These are phyloP conservation scores for Drosophila arizonae DNA, from an alignment of 1,140 invertebrate species.

Conservation along the genomic window DNA sequence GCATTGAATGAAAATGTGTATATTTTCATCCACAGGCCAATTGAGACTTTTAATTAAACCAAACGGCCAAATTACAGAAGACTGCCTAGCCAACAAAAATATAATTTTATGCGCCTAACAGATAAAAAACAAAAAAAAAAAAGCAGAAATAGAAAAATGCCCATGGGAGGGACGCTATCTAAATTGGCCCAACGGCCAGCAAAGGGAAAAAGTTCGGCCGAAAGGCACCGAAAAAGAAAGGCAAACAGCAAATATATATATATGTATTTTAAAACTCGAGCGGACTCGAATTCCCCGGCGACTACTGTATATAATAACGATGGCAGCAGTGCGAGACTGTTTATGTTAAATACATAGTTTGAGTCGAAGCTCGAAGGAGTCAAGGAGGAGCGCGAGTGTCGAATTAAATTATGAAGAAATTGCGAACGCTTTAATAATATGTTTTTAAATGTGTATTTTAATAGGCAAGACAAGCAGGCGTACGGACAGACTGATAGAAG, in stretches of 20 bases:
- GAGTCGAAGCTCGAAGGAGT: background rate
- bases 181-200: slow-evolving; percentile 38
- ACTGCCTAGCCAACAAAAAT: slow-evolving; percentile 36
- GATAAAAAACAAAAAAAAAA: slow-evolving; percentile 29
- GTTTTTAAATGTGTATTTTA: slow-evolving; percentile 38
- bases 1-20: slow-evolving; percentile 6
- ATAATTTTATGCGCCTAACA: slow-evolving; percentile 33
- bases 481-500: background rate
- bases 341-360: slow-evolving; percentile 80
- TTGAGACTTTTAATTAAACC: slow-evolving; percentile 31
- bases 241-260: slow-evolving; percentile 1
- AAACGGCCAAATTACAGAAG: slow-evolving; percentile 5
- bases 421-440: slow-evolving; percentile 76
- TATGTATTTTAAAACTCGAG: slow-evolving; percentile 25
- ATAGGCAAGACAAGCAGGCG: background rate
- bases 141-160: slow-evolving; percentile 4
- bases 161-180: slow-evolving; percentile 43
- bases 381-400: slow-evolving; percentile 27
- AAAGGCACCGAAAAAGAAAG: slow-evolving; percentile 5
- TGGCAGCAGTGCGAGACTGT: slow-evolving; percentile 60
- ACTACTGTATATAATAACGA: slow-evolving; percentile 47
- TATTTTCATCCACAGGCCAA: background rate
- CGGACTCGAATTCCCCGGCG: slow-evolving; percentile 53
- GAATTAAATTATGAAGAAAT: slow-evolving; percentile 78
- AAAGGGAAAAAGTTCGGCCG: slow-evolving; percentile 22